phyloP scores from a whole-genome alignment of 1,140 invertebrate genomes.

The Eupristina koningsbergeri region DNA sequence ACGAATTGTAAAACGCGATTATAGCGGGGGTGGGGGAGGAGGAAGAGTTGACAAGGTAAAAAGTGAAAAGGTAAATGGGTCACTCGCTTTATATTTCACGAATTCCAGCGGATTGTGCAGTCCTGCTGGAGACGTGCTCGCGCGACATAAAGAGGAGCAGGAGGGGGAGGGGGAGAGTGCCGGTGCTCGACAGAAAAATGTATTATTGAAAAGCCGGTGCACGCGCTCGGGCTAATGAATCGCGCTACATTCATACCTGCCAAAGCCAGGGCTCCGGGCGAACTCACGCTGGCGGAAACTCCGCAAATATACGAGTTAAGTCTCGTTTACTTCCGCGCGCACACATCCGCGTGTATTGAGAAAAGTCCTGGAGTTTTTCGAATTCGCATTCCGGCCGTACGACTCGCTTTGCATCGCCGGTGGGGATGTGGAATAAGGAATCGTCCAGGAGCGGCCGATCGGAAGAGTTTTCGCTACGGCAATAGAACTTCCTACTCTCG shows the following conservation, averaged over 20 bases:
- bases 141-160: not conserved
- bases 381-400: constrained; percentile 7
- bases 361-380: constrained; percentile 19
- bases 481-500: constrained; percentile 48
- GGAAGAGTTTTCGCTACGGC: constrained; percentile 40
- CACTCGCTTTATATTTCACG: constrained; percentile 23
- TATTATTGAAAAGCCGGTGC: constrained; percentile 43
- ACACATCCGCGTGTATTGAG: not conserved
- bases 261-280: constrained; percentile 24
- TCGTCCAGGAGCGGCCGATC: constrained; percentile 33
- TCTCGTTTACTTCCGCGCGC: constrained; percentile 6
- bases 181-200: not conserved
- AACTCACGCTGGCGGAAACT: constrained; percentile 11
- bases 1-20: too few relatives aligned
- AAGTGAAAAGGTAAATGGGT: constrained; percentile 27
- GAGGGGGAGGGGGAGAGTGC: not conserved
- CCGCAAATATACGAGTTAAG: constrained; percentile 30
- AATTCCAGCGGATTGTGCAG: constrained; percentile 23
- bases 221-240: constrained; percentile 42
- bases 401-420: constrained; percentile 36
- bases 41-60: not conserved
- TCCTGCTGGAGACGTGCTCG: constrained; percentile 22
- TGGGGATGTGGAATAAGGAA: constrained; percentile 38
- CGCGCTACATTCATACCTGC: constrained; percentile 51
- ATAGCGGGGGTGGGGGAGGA: not conserved